These are phyloP conservation scores for Pseudorasbora parva DNA, from an alignment of 2,113 vertebrate genomes.

Conservation along the genomic window DNA sequence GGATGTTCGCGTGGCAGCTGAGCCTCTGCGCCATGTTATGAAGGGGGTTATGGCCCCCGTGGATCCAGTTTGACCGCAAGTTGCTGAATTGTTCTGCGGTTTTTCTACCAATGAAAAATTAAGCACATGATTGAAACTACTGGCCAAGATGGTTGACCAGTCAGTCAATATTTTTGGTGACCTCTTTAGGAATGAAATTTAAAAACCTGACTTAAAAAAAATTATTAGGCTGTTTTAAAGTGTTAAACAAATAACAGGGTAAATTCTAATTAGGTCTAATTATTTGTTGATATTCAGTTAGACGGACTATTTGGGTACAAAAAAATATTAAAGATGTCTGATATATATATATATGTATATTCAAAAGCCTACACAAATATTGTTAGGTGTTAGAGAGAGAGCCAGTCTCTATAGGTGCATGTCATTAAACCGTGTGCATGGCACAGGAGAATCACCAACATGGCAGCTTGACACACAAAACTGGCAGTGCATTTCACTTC, in stretches of 20 bases:
- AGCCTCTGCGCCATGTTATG: background rate
- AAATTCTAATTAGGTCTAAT: background rate
- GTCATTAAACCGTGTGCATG: background rate
- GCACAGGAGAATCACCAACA: slow-evolving; percentile 24
- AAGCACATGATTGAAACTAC: background rate
- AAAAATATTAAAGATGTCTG: background rate
- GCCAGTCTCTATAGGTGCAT: slow-evolving; percentile 17
- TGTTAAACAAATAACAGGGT: background rate
- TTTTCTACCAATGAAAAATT: background rate
- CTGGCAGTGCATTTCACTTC: slow-evolving; percentile 20
- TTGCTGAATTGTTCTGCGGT: background rate
- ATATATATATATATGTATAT: too few species aligned
- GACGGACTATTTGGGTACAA: background rate
- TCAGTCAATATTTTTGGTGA: background rate
- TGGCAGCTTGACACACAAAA: slow-evolving; percentile 35
- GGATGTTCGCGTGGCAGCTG: slow-evolving; percentile 1
- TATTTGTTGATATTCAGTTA: background rate
- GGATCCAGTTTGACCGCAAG: background rate
- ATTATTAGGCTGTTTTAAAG: background rate
- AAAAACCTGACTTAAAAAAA: background rate
- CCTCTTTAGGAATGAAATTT: background rate
- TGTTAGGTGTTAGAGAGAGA: background rate
- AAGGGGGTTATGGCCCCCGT: background rate
- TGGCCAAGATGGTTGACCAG: background rate
- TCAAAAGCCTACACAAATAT: background rate